A percentile compares a stretch with the other conserved stretches of the same genome.
phyloP scores from a whole-genome alignment of 1,140 invertebrate genomes.

The Chelonus insularis region DNA sequence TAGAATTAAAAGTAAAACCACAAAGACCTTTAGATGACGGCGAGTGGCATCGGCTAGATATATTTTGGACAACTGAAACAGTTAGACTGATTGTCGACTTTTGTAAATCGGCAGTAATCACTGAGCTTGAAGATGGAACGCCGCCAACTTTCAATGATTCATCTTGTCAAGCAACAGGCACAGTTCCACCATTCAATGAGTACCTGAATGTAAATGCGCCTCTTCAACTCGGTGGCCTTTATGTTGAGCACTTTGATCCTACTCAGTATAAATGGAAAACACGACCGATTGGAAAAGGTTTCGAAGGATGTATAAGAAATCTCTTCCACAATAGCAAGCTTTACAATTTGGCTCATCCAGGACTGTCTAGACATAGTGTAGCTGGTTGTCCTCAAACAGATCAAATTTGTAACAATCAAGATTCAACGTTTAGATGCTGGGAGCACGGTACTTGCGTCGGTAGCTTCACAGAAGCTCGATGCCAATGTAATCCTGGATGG shows the following conservation, averaged over 20 bases:
- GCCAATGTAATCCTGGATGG: conserved; percentile 91
- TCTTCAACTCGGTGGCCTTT: conserved; percentile 88
- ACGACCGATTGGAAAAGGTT: conserved; percentile 84
- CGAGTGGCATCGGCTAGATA: conserved; percentile 93
- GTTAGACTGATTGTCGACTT: conserved; percentile 90
- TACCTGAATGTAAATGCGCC: conserved; percentile 96
- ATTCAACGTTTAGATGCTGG: conserved; percentile 80
- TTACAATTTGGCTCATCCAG: conserved; percentile 89
- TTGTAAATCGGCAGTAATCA: conserved; percentile 83
- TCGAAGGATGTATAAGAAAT: conserved; percentile 94
- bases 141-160: conserved; percentile 83
- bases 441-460: conserved; percentile 94
- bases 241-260: conserved; percentile 84
- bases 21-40: conserved; percentile 87
- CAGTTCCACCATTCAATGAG: conserved; percentile 92
- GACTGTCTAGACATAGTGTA: conserved; percentile 79
- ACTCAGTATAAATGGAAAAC: conserved; percentile 83
- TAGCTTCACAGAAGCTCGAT: conserved; percentile 82
- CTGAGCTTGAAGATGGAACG: conserved; percentile 85
- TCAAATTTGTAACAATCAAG: conserved; percentile 80
- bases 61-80: conserved; percentile 93
- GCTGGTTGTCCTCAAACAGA: conserved; percentile 90
- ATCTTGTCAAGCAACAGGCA: conserved; percentile 84
- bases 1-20: conserved; percentile 87
- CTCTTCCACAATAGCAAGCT: conserved; percentile 94